These are phyloP conservation scores for Diplodus puntazzo DNA, from an alignment of 2,797 vertebrate genomes.

Conservation along the genomic window DNA sequence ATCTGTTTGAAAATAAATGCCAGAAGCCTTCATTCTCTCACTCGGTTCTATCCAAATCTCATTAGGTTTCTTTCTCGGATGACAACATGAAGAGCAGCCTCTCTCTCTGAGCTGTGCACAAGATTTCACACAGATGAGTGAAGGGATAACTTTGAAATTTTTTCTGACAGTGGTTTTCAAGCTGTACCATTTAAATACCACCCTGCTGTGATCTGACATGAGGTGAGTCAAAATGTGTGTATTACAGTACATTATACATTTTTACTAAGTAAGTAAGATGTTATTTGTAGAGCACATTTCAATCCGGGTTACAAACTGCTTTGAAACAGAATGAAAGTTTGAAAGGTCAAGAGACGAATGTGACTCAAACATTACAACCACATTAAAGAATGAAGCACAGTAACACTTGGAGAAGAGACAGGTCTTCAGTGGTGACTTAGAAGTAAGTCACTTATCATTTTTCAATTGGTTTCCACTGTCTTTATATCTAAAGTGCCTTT, in stretches of 20 bases:
- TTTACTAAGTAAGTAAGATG: too few species aligned
- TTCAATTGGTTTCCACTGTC: too few species aligned
- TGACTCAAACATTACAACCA: too few species aligned
- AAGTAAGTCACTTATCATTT: too few species aligned
- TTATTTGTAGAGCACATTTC: not conserved
- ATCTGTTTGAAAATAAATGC: conserved; percentile 19
- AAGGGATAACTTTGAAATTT: not conserved
- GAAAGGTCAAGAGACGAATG: too few species aligned
- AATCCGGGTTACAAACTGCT: too few species aligned
- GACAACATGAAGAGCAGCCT: not conserved
- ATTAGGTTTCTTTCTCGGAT: conserved; percentile 9
- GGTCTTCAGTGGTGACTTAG: too few species aligned
- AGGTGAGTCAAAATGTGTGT: not conserved
- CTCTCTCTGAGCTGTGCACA: not conserved
- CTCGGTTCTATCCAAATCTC: conserved; percentile 3
- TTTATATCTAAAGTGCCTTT: not conserved
- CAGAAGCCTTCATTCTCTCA: conserved; percentile 14
- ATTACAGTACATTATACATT: too few species aligned
- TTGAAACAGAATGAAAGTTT: too few species aligned
- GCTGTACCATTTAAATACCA: not conserved
- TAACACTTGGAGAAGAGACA: too few species aligned
- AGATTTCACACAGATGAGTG: too few species aligned
- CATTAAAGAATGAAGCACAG: too few species aligned
- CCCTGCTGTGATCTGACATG: not conserved
- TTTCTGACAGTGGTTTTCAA: not conserved